phyloP scores from a whole-genome alignment of 2,888 invertebrate genomes.

The Drosophila dives region DNA sequence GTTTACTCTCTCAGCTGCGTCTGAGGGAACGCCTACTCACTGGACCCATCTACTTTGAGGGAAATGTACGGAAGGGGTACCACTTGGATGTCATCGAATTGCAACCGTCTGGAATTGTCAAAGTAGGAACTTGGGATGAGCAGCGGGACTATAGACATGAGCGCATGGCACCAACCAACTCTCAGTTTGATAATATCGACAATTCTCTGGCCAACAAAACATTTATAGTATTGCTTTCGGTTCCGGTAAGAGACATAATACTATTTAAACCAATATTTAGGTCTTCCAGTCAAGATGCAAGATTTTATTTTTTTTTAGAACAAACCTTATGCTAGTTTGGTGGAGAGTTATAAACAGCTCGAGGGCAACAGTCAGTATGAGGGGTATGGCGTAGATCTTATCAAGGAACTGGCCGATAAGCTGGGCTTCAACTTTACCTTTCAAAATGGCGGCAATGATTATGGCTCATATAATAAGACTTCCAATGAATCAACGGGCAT shows the following conservation, averaged over 20 bases:
- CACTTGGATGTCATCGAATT: slow-evolving; percentile 89
- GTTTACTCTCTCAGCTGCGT: slow-evolving; percentile 55
- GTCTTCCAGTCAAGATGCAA: neutral
- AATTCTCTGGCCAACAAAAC: slow-evolving; percentile 90
- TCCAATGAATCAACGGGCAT: slow-evolving; percentile 93
- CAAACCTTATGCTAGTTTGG: slow-evolving; percentile 94
- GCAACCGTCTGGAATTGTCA: slow-evolving; percentile 87
- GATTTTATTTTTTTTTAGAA: slow-evolving; percentile 77
- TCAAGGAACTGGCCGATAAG: slow-evolving; percentile 90
- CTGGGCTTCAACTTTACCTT: slow-evolving; percentile 94
- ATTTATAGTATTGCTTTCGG: slow-evolving; percentile 88
- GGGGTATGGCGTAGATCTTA: slow-evolving; percentile 95
- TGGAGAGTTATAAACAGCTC: slow-evolving; percentile 88
- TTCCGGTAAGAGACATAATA: slow-evolving; percentile 86
- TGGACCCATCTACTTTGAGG: slow-evolving; percentile 91
- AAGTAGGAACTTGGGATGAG: slow-evolving; percentile 90
- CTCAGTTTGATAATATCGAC: slow-evolving; percentile 86
- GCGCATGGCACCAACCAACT: slow-evolving; percentile 84
- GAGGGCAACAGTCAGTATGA: slow-evolving; percentile 93
- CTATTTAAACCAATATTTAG: neutral
- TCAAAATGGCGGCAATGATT: slow-evolving; percentile 90
- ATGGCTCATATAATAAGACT: slow-evolving; percentile 88
- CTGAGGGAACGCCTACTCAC: slow-evolving; percentile 86
- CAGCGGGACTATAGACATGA: slow-evolving; percentile 87
- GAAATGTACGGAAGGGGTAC: slow-evolving; percentile 90